Base-by-base conservation (phyloP, 2,113 vertebrate species). In the Dasyprocta punctata region DNA sequence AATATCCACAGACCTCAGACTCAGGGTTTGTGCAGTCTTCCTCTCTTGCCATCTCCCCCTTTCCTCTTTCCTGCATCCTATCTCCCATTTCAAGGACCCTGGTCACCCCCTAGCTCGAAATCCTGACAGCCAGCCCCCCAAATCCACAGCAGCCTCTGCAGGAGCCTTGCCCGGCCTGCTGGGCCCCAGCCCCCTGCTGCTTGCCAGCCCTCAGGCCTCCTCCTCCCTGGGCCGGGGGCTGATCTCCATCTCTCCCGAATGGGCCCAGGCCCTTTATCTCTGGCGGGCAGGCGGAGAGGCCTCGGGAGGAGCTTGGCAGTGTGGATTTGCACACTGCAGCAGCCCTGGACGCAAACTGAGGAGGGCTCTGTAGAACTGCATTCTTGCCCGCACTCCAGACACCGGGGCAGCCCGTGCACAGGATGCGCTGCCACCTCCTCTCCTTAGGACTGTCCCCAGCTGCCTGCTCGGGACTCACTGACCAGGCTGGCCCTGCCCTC, bases 301-400 rank as follows among this genome's bases (percentile, higher is more conserved):
- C 24, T 47, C 20, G 4, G 44, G n/a, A 71, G 73, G 38, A 78
- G 47, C 47, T 30, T 28, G 5, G n/a, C 82, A 26, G 26, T 60
- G 33, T 6, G 2, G 19, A 19, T 73, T 86, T 28, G 30, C 54
- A 49, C 0, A 0, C 20, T 58, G 38, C 10, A 2, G 44, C 6
- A 5, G 41, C 77, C 10, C 36, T 90, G 67, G 58, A n/a, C 71
- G 77, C 1, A 6, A 49, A 30, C 54, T 84, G 67, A 16, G 5
- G 16, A 33, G 4, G 19, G 5, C 63, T 26, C 33, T 94, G 52
- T 13, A 5, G 69, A 75, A 75, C 38, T 26, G 41, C 24, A 3
- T 44, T 24, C 26, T 44, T 75, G 69, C 73, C 41, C 24, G 7
- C 13, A 28, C 22, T 28, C 24, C 73, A 77, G 41, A 47, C 13